These are phyloP conservation scores for Nycticebus coucang DNA, from an alignment of 2,113 vertebrate genomes.

Conservation along the genomic window DNA sequence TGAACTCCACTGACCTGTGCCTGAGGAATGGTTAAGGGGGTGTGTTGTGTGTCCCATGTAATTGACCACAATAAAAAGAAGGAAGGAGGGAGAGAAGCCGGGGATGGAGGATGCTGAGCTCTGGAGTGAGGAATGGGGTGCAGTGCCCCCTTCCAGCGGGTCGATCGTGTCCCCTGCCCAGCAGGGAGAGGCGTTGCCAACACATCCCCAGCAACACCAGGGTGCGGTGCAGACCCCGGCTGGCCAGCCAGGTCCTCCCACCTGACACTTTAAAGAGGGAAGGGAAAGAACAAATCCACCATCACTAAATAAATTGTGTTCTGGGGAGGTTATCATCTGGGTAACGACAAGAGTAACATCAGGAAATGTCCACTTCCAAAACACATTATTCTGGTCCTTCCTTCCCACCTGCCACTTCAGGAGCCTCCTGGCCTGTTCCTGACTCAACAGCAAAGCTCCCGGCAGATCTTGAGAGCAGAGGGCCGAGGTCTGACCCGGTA, in stretches of 20 bases:
- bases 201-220: too few species aligned
- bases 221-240: background rate
- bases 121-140: too few species aligned
- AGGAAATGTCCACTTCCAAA: background rate
- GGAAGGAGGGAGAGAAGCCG: too few species aligned
- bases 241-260: background rate
- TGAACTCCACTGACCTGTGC: fast-evolving
- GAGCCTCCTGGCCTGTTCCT: background rate
- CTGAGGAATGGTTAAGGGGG: fast-evolving
- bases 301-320: too few species aligned
- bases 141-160: background rate
- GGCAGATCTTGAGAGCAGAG: background rate
- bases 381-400: fast-evolving
- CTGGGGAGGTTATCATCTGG: too few species aligned
- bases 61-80: background rate
- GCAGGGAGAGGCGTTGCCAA: background rate
- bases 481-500: fast-evolving
- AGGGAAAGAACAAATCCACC: fast-evolving
- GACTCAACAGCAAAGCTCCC: background rate
- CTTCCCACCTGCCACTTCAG: background rate
- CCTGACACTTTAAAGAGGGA: background rate
- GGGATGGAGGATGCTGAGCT: fast-evolving
- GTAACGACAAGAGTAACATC: too few species aligned
- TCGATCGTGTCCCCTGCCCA: background rate
- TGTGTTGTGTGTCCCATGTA: fast-evolving